Base-by-base conservation (phyloP, 2,888 invertebrate genomes). In the Pardosa pseudoannulata region DNA sequence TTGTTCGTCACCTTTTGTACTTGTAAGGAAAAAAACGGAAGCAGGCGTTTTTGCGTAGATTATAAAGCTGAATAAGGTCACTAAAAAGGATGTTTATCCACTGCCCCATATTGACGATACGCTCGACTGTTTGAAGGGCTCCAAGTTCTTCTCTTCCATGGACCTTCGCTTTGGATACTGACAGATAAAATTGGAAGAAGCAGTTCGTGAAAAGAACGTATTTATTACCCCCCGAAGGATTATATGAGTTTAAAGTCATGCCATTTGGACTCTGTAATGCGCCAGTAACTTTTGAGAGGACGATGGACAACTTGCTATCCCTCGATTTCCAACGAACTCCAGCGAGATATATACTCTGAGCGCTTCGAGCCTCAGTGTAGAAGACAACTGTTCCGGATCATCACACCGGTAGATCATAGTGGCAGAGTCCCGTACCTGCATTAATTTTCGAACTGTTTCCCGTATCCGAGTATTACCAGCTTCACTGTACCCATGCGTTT, bases 201-300 rank as follows among this genome's bases (percentile, higher is more conserved):
- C 13, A 31, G 31, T 11, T n/a, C n/a, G n/a, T n/a, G n/a, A n/a
- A n/a, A n/a, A 89, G 90, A 62, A 90, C 90, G 0, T 89, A 90
- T 2, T 90, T 91, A 79, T 65, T 82, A 0, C 81, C 81, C 0
- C 85, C 81, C 6, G 19, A 79, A 11, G 89, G 89, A 1, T 80
- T 89, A 1, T 90, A 82, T 67, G 88, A 91, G 78, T 91, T 90
- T 56, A 88, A 76, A 11, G 87, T 89, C 1, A 89, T 90, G 88
- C 90, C 89, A 0, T 90, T 90, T 76, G 90, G 90, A 0, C 72
- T 90, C 1, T 71, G 78, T 1, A 89, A 90, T 74, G 89, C 89
- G 0, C 88, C 89, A 0, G 88, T 88, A 0, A 89, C 89, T 0
- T 90, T 89, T 67, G 89, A 90, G 70, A 87, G 89, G 1, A 79